Conservation (phyloP, 1,140 invertebrate species). For the Olivierus martensii region DNA sequence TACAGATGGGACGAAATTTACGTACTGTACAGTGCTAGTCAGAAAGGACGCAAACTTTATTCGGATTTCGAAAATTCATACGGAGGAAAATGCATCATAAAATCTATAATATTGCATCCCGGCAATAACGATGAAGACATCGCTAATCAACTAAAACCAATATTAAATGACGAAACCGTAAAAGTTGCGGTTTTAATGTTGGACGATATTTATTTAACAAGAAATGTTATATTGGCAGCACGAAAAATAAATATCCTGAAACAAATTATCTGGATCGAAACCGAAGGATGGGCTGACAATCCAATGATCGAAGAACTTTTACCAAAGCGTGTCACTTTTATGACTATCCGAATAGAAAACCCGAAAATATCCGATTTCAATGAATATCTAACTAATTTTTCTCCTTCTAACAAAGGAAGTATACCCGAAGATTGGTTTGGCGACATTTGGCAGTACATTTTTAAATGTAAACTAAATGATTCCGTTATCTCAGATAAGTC, state of each 20-base stretch:
- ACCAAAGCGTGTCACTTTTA: slow-evolving; percentile 21
- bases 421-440: slow-evolving; percentile 34
- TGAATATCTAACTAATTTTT: slow-evolving; percentile 28
- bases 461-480: slow-evolving; percentile 27
- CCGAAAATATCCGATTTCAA: slow-evolving; percentile 33
- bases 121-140: too few relatives aligned
- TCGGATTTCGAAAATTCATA: too few relatives aligned
- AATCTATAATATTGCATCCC: too few relatives aligned
- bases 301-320: slow-evolving; percentile 24
- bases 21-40: too few relatives aligned
- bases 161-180: neutral
- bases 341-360: slow-evolving; percentile 28
- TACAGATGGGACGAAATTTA: too few relatives aligned
- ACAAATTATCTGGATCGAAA: slow-evolving; percentile 11
- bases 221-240: slow-evolving; percentile 8
- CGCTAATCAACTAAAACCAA: too few relatives aligned
- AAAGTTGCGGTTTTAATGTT: slow-evolving; percentile 8
- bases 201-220: slow-evolving; percentile 3
- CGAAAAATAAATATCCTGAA: neutral
- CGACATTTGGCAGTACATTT: slow-evolving; percentile 32
- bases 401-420: slow-evolving; percentile 24
- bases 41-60: too few relatives aligned
- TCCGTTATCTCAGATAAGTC: slow-evolving; percentile 23
- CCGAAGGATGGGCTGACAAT: slow-evolving; percentile 12
- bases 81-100: too few relatives aligned